Evolutionary conservation across 2,113 vertebrate species (phyloP), one percentile per base, ranked within the genome.

Genomic region (Atractosteus spatula): DNA sequence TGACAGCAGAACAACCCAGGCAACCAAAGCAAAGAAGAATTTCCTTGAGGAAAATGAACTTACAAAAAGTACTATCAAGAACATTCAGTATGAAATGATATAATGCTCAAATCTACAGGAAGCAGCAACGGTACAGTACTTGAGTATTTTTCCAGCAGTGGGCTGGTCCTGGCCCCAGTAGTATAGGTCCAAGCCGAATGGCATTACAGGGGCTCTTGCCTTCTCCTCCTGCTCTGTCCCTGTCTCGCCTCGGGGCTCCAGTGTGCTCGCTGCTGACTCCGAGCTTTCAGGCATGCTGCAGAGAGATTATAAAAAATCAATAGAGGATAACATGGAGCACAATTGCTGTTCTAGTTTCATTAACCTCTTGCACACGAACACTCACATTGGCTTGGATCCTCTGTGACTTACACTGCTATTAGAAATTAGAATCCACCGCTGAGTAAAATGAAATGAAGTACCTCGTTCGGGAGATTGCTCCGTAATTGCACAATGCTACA

Each of bases 141-240:
- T 96, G 82, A 97, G 74, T 79, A 97, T 93, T 87, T 91, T 96
- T 51, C 94, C 93, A 2, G 91, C 80, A 7, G 71, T 84, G 7
- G 88, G 92, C 79, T 92, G 93, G 66, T 99, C 94, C 85, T 95
- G 78, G 68, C 94, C 96, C 96, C 96, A 98, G 87, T 94, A 92
- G 80, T 94, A 95, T 62, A 98, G 89, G 71, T 98, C 97, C 74
- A 96, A 79, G 61, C 95, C 96, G 51, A 97, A 98, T 0, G 96
- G 93, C 75, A 98, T 82, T 3, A 97, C 62, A 0, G 96, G 96
- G 4, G 90, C 94, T 51, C 84, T 87, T 3, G 78, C 77, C 51
- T 79, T 69, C 73, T 92, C 88, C 71, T 85, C 83, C 0, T 80
- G 83, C 55, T 84, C 83, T 72, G 74, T 83, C 76, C 70, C 66